These are phyloP conservation scores for Danio albolineatus DNA, from an alignment of 2,797 vertebrate genomes.

Conservation along the genomic window DNA sequence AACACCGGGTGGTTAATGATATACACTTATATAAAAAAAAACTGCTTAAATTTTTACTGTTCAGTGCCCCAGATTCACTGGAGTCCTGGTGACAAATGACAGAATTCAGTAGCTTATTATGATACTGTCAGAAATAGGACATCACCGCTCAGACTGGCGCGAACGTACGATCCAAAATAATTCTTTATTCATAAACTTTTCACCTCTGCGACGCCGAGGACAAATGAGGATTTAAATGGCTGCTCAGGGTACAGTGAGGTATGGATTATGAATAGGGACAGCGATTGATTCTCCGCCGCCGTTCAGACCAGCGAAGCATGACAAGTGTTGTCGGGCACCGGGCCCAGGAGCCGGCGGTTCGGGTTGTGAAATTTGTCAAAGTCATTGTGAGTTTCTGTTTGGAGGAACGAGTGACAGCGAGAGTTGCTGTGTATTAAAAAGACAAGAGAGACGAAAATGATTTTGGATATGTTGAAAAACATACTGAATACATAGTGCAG, in stretches of 20 bases:
- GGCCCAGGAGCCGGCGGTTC: conserved; percentile 37
- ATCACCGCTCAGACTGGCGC: conserved; percentile 46
- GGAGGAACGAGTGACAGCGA: conserved; percentile 33
- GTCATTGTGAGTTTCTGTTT: conserved; percentile 52
- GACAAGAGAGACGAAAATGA: conserved; percentile 24
- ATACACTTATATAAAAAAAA: not conserved
- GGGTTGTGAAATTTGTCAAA: conserved; percentile 62
- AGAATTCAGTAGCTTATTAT: conserved; percentile 46
- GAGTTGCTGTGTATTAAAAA: conserved; percentile 29
- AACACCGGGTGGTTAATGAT: not conserved
- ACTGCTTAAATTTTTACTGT: not conserved
- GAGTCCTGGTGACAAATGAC: conserved; percentile 48
- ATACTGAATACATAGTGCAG: conserved; percentile 17
- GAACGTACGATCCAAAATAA: conserved; percentile 53
- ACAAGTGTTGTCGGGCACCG: conserved; percentile 53
- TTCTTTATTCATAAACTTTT: conserved; percentile 68
- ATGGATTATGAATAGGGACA: conserved; percentile 65
- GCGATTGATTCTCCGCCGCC: conserved; percentile 58
- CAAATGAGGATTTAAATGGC: conserved; percentile 65
- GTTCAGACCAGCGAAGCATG: conserved; percentile 51
- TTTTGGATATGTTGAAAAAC: conserved; percentile 19
- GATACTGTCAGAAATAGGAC: conserved; percentile 53
- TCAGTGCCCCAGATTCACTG: conserved; percentile 14
- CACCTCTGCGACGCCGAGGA: conserved; percentile 59
- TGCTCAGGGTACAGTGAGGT: conserved; percentile 60